These are phyloP conservation scores for Netelia melanura DNA, from an alignment of 2,888 invertebrate genomes.

Conservation along the genomic window DNA sequence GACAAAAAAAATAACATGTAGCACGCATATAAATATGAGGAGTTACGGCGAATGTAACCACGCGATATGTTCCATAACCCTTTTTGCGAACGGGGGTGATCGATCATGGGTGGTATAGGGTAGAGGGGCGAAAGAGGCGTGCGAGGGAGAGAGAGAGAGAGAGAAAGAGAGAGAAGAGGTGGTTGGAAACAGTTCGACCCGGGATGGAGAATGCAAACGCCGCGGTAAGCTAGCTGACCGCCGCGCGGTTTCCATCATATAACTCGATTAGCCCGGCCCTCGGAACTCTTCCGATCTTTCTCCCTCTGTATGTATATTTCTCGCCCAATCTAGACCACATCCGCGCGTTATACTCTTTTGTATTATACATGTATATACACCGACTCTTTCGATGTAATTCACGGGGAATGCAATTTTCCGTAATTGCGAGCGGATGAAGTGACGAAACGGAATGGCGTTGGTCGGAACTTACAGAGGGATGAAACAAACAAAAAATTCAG, in stretches of 20 bases:
- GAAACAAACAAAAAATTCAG: slow-evolving; percentile 11
- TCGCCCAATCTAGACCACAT: slow-evolving; percentile 14
- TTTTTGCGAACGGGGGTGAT: slow-evolving; percentile 64
- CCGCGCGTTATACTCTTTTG: slow-evolving; percentile 64
- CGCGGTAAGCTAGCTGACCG: slow-evolving; percentile 80
- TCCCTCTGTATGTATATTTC: slow-evolving; percentile 19
- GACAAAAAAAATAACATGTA: neutral
- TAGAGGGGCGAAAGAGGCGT: slow-evolving; percentile 24
- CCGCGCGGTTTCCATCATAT: slow-evolving; percentile 82
- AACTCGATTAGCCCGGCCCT: slow-evolving; percentile 82
- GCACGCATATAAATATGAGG: slow-evolving; percentile 18
- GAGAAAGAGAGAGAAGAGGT: neutral
- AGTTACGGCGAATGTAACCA: slow-evolving; percentile 72
- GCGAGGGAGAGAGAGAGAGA: neutral
- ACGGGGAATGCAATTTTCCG: slow-evolving; percentile 80
- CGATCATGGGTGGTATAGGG: slow-evolving; percentile 50
- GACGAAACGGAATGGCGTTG: slow-evolving; percentile 56
- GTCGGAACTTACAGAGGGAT: slow-evolving; percentile 50
- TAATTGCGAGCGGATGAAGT: slow-evolving; percentile 78
- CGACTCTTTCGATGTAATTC: slow-evolving; percentile 78
- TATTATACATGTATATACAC: slow-evolving; percentile 37
- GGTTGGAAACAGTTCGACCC: slow-evolving; percentile 51
- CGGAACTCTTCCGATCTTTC: slow-evolving; percentile 63
- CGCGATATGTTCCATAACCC: slow-evolving; percentile 79
- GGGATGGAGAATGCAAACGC: slow-evolving; percentile 78